Evolutionary conservation across 1,140 invertebrate species (phyloP).

Genomic region (Coenobita brevimanus): DNA sequence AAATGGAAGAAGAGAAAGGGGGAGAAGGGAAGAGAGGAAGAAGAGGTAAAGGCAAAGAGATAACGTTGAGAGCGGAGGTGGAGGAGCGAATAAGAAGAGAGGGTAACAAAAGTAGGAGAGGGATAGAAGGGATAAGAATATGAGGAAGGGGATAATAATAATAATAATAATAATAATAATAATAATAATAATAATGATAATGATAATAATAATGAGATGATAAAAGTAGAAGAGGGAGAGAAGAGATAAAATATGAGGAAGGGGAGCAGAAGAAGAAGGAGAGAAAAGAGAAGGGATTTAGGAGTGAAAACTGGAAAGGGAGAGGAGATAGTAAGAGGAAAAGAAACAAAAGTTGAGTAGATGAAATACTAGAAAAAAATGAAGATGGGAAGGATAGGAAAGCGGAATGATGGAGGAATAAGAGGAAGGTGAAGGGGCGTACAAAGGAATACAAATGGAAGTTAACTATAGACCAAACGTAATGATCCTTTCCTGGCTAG

Average conservation of each 20-base stretch:
- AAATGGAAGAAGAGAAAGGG: neutral
- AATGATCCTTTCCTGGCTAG: too few relatives aligned
- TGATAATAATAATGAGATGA: too few relatives aligned
- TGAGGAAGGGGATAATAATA: neutral
- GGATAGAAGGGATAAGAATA: too few relatives aligned
- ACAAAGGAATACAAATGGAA: too few relatives aligned
- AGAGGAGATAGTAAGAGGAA: neutral
- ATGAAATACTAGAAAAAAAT: neutral
- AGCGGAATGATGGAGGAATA: too few relatives aligned
- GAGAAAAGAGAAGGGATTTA: neutral
- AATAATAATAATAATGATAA: neutral
- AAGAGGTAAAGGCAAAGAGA: neutral
- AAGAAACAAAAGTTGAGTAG: neutral
- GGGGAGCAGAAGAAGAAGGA: neutral
- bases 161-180: neutral
- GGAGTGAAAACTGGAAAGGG: neutral
- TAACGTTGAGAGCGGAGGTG: too few relatives aligned
- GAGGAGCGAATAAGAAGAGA: too few relatives aligned
- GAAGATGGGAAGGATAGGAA: neutral
- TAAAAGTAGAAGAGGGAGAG: neutral
- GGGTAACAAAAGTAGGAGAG: too few relatives aligned
- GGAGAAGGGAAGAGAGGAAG: neutral
- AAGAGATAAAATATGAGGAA: constrained; percentile 2
- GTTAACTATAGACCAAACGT: too few relatives aligned
- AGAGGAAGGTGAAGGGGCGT: too few relatives aligned